Evolutionary conservation across 2,113 vertebrate species (phyloP), one percentile per base, ranked within the genome.

Genomic region (Cairina moschata): DNA sequence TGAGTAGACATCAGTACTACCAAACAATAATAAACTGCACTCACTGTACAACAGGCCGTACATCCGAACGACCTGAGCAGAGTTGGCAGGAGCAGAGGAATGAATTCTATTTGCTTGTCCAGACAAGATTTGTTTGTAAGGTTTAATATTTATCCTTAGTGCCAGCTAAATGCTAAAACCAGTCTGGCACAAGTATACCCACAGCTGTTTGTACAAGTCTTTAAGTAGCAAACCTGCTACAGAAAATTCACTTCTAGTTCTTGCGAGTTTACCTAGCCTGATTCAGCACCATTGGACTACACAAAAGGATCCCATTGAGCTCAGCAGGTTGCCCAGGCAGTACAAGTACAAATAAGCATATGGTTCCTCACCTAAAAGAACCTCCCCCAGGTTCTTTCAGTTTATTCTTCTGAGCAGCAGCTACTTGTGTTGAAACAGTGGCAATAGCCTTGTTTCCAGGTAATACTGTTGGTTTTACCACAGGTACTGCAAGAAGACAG

Each of bases 311-410:
- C 72, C 67, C 65, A 32, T 8, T 2, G 16, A 56, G 68, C 20
- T 71, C 76, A 86, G 76, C 5, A 40, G 34, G 38, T 78, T 86
- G 46, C 40, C 55, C 63, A 56, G 75, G 40, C 65, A 78, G n/a
- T 63, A 63, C 16, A 25, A 65, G 18, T 38, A 95, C 74, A 73
- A 29, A 58, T 5, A 79, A 68, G 40, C 11, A 34, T 0, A 38
- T 1, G 17, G 34, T 58, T 95, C 62, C 98, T 98, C 97, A 99
- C 99, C 99, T 98, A 96, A 99, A 99, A 58, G 98, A 99, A 82
- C 99, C 98, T 91, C 99, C 99, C 38, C 98, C 98, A 2, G 98
- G 98, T 96, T 99, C 99, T 97, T 98, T 99, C 82, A 99, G 97
- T 95, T 99, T 99, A 95, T 98, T 99, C 95, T 98, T 99, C 95